phyloP scores from a whole-genome alignment of 2,888 invertebrate genomes.

The Periphyllus acericola region DNA sequence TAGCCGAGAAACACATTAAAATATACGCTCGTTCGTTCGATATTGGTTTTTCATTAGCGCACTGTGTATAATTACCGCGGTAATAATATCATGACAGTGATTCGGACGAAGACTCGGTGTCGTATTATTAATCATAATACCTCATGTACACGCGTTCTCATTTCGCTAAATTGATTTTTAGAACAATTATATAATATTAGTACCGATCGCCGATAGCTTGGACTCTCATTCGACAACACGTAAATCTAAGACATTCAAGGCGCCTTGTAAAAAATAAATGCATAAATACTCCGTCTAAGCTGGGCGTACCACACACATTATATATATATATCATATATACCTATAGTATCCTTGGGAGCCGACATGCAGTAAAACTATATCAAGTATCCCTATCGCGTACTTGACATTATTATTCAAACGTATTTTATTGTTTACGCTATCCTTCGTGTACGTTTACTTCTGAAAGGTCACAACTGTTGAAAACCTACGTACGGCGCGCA shows the following conservation, averaged over 20 bases:
- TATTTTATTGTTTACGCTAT: constrained; percentile 55
- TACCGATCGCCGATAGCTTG: neutral
- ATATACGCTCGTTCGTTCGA: neutral
- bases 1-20: neutral
- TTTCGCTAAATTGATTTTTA: neutral
- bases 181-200: neutral
- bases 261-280: constrained; percentile 38
- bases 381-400: constrained; percentile 47
- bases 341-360: constrained; percentile 31
- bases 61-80: too few species aligned
- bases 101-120: neutral
- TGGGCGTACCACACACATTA: neutral
- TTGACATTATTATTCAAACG: constrained; percentile 36
- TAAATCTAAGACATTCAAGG: constrained; percentile 6
- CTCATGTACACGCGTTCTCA: neutral
- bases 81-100: neutral
- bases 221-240: neutral
- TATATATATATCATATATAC: neutral
- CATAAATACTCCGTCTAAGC: neutral
- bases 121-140: neutral
- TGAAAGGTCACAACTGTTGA: constrained; percentile 37
- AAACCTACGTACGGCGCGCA: neutral
- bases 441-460: constrained; percentile 40
- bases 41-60: neutral
- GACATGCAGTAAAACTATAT: constrained; percentile 30